phyloP scores from a whole-genome alignment of 2,797 vertebrate genomes.

The Microtus obscurus region DNA sequence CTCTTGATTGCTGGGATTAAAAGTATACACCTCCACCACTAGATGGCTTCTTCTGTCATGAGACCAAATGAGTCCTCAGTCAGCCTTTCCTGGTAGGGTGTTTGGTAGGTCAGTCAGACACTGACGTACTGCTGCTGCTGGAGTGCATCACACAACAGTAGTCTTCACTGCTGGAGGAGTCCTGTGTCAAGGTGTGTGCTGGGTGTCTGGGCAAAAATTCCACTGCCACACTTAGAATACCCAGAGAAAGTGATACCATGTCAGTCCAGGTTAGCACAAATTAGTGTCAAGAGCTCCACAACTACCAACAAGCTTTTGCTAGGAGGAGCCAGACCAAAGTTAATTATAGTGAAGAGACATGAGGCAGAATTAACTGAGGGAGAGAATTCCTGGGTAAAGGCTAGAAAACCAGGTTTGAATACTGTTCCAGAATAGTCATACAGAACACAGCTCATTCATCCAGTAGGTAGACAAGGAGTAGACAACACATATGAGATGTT shows the following conservation, averaged over 20 bases:
- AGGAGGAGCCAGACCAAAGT: not conserved
- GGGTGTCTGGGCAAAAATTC: fast-evolving
- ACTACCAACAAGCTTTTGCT: not conserved
- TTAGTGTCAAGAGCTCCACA: not conserved
- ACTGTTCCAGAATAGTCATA: not conserved
- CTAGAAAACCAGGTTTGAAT: not conserved
- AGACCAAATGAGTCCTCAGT: not conserved
- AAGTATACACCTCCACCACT: not conserved
- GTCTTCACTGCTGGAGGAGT: not conserved
- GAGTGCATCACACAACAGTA: no score
- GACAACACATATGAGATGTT: not conserved
- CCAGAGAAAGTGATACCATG: not conserved
- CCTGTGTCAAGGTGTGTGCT: not conserved
- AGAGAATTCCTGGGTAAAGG: fast-evolving
- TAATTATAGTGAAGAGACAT: no score
- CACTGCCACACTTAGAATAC: not conserved
- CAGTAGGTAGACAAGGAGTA: not conserved
- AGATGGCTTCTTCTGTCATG: not conserved
- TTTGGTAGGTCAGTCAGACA: not conserved
- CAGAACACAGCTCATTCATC: fast-evolving
- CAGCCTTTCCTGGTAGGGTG: not conserved
- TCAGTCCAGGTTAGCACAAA: not conserved
- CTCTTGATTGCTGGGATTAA: not conserved
- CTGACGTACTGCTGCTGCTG: not conserved
- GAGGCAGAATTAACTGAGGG: not conserved